phyloP scores from a whole-genome alignment of 2,888 invertebrate genomes.

The Caenorhabditis sp. region DNA sequence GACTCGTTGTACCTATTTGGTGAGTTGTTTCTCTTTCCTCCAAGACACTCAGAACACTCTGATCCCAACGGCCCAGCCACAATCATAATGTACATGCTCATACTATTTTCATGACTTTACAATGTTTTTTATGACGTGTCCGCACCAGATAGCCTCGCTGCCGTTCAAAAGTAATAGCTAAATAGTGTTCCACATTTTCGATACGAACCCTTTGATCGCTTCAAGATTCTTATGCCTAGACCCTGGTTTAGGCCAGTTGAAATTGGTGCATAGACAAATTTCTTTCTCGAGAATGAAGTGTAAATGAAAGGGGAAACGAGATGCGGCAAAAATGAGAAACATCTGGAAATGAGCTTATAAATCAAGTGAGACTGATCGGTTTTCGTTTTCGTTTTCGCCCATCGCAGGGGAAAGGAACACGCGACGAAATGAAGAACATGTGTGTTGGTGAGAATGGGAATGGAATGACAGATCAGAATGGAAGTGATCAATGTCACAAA shows the following conservation, averaged over 20 bases:
- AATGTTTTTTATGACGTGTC: constrained; percentile 4
- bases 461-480: background rate
- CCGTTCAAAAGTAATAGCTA: constrained; percentile 8
- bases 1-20: constrained; percentile 94
- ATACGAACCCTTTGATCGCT: constrained; percentile 1
- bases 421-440: constrained; percentile 53
- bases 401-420: constrained; percentile 6
- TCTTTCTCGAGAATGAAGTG: constrained; percentile 32
- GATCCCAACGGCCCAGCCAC: background rate
- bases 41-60: too few relatives aligned
- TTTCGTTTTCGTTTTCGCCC: constrained; percentile 13
- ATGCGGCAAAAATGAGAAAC: constrained; percentile 47
- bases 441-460: constrained; percentile 28
- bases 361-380: constrained; percentile 56
- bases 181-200: constrained; percentile 3
- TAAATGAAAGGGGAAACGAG: constrained; percentile 38
- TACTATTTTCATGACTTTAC: constrained; percentile 1
- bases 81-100: constrained; percentile 1
- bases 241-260: background rate
- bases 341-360: constrained; percentile 60
- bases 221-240: background rate
- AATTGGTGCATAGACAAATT: background rate
- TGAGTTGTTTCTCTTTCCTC: too few relatives aligned
- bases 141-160: constrained; percentile 1
- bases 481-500: background rate